Conservation (phyloP, 2,888 invertebrate species). For the Ceraclea dissimilis region DNA sequence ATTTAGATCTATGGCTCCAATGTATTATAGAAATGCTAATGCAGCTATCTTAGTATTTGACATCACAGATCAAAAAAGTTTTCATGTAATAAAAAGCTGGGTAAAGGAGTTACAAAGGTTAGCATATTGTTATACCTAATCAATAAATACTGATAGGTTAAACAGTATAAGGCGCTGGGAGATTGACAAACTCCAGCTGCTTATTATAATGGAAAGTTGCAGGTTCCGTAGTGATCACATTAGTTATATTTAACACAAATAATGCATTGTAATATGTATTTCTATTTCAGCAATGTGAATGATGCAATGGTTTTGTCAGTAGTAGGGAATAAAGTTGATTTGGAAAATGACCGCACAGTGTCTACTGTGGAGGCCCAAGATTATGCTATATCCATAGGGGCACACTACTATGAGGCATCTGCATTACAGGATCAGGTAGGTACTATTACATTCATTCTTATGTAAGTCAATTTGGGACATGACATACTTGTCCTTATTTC, state of each 20-base stretch:
- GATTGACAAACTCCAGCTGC: no score
- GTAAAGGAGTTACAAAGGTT: slow-evolving; percentile 63
- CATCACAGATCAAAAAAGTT: slow-evolving; percentile 67
- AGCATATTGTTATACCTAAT: background rate
- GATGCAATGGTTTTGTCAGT: slow-evolving; percentile 71
- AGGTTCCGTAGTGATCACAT: no score
- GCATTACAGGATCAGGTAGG: slow-evolving; percentile 64
- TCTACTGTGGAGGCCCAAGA: slow-evolving; percentile 60
- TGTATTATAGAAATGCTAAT: slow-evolving; percentile 90
- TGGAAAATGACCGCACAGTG: slow-evolving; percentile 56
- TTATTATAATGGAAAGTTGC: no score
- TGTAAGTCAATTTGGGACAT: background rate
- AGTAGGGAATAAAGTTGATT: slow-evolving; percentile 81
- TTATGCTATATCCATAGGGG: slow-evolving; percentile 76
- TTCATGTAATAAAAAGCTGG: slow-evolving; percentile 78
- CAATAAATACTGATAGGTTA: no score
- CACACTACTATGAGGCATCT: slow-evolving; percentile 77
- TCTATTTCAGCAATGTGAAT: slow-evolving; percentile 57
- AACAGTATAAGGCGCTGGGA: no score
- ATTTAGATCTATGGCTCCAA: slow-evolving; percentile 87
- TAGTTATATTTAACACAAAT: no score
- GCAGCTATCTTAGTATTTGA: slow-evolving; percentile 85
- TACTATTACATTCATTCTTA: background rate
- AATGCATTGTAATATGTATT: no score
- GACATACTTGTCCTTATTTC: background rate